These are phyloP conservation scores for Porites lobata DNA, from an alignment of 92 coral and sea anemone species.

Conservation along the genomic window DNA sequence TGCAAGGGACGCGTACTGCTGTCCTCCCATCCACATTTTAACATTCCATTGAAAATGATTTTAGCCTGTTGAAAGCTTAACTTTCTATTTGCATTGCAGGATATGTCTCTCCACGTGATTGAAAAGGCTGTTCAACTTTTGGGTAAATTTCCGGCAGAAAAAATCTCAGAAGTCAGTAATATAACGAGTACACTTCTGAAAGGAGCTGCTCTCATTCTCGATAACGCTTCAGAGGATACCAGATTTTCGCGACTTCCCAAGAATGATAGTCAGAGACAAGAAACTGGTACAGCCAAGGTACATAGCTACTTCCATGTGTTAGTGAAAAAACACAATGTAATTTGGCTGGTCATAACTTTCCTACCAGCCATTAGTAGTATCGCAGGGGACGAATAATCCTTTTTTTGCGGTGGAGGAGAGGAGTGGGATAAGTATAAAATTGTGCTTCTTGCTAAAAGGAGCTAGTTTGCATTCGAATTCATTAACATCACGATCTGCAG, in stretches of 20 bases:
- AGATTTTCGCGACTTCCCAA: not conserved
- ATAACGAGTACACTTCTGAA: not conserved
- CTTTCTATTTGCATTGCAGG: not conserved
- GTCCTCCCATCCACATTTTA: too few species aligned
- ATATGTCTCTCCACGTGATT: not conserved
- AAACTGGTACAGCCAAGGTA: slow-evolving; percentile 13
- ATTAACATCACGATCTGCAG: too few species aligned
- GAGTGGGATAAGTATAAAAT: too few species aligned
- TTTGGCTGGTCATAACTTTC: not conserved
- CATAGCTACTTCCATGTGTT: not conserved
- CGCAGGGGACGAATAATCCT: too few species aligned
- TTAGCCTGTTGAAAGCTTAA: too few species aligned
- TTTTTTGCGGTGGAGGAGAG: too few species aligned
- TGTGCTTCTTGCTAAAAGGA: too few species aligned
- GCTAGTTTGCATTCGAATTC: too few species aligned
- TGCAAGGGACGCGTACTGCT: too few species aligned
- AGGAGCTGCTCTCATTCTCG: slow-evolving; percentile 9
- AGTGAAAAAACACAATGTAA: not conserved
- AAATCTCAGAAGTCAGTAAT: not conserved
- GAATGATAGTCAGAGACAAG: not conserved
- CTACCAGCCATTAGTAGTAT: too few species aligned
- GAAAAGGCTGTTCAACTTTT: slow-evolving; percentile 1
- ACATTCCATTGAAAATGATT: too few species aligned
- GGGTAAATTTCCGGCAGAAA: not conserved
- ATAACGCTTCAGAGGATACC: not conserved